A percentile compares a stretch with the other conserved stretches of the same genome.
Evolutionary conservation across 2,888 invertebrate species (phyloP).

Genomic region (Achlya flavicornis): DNA sequence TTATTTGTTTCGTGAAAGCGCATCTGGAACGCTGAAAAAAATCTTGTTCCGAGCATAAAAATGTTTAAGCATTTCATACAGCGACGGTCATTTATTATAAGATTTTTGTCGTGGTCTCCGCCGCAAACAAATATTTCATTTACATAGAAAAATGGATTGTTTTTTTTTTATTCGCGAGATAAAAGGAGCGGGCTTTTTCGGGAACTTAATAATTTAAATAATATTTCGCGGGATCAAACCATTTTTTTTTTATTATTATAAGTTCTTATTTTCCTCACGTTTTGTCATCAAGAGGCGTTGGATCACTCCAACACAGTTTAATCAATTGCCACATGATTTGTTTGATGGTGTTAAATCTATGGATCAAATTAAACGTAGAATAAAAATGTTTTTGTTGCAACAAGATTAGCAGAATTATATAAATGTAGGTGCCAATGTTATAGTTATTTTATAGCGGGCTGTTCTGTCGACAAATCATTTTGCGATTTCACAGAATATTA

Average conservation of each 20-base stretch:
- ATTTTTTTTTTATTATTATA: background rate
- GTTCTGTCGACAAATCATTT: no score
- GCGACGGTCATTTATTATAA: conserved; percentile 38
- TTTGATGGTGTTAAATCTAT: no score
- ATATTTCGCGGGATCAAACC: background rate
- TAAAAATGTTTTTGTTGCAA: no score
- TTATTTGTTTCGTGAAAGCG: conserved; percentile 32
- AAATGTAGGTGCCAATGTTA: no score
- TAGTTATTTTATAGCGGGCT: no score
- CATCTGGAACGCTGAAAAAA: conserved; percentile 22
- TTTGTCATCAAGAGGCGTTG: no score
- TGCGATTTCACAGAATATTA: no score
- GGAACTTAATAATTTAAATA: background rate
- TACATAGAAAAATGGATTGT: conserved; percentile 34
- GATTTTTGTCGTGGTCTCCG: conserved; percentile 33
- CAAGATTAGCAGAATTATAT: no score
- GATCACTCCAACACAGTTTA: no score
- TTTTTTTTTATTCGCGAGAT: conserved; percentile 25
- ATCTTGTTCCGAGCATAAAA: conserved; percentile 21
- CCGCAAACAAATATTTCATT: conserved; percentile 40
- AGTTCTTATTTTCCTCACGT: no score
- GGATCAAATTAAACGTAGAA: no score
- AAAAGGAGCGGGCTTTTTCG: conserved; percentile 3
- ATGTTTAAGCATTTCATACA: conserved; percentile 29
- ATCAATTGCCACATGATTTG: no score